These are phyloP conservation scores for Drosophila repletoides DNA, from an alignment of 1,140 invertebrate genomes.

Conservation along the genomic window DNA sequence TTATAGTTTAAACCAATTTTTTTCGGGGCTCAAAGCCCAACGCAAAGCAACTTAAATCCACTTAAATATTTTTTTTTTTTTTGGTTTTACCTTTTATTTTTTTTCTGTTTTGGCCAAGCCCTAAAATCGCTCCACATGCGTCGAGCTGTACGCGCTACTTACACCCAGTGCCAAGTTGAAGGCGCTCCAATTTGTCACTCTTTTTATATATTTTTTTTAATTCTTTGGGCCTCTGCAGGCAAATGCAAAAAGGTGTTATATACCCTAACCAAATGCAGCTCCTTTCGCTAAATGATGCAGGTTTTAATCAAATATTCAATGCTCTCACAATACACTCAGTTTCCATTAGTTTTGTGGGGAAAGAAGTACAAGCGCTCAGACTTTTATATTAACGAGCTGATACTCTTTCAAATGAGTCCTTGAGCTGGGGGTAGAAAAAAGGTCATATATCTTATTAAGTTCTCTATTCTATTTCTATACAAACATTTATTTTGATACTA, in stretches of 20 bases:
- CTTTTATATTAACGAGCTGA: too few species aligned
- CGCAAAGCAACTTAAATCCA: constrained; percentile 59
- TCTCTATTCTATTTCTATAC: too few species aligned
- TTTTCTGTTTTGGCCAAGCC: constrained; percentile 62
- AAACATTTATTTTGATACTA: background rate
- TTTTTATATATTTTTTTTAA: constrained; percentile 4
- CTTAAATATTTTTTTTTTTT: constrained; percentile 55
- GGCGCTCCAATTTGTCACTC: constrained; percentile 78
- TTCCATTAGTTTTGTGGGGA: too few species aligned
- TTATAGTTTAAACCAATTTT: constrained; percentile 64
- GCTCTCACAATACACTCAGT: too few species aligned
- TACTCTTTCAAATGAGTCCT: too few species aligned
- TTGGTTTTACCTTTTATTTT: too few species aligned
- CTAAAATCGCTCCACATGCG: constrained; percentile 61
- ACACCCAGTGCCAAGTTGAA: constrained; percentile 41
- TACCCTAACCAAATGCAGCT: constrained; percentile 13
- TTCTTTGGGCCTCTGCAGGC: constrained; percentile 16
- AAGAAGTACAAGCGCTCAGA: too few species aligned
- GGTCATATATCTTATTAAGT: too few species aligned
- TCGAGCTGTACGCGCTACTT: constrained; percentile 18
- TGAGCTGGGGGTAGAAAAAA: too few species aligned
- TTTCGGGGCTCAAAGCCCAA: constrained; percentile 26
- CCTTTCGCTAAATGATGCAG: too few species aligned
- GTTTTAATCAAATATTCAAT: background rate
- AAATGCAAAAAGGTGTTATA: constrained; percentile 33